Base-by-base conservation (phyloP, 2,888 invertebrate genomes). In the Alloscopus bannaensis region DNA sequence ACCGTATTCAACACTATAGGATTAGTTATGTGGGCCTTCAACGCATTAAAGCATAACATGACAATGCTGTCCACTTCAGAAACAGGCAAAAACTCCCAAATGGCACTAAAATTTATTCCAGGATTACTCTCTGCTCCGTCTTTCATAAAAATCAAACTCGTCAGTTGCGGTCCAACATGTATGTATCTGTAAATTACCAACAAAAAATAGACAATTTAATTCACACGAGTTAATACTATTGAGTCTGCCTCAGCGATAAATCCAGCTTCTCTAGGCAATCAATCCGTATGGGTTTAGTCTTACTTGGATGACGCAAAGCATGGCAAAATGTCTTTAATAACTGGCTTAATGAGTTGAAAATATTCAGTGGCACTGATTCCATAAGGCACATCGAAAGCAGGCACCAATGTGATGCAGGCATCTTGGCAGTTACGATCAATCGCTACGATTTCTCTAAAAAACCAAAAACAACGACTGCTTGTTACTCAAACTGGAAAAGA, bases 141-240 rank as follows among this genome's bases (percentile, higher is more conserved):
- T 4, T 88, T 87, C 71, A 90, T 89, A 57, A 91, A 88, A 62
- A 91, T 88, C 50, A 91, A 87, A 84, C 89, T 90, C 50, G 90
- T 90, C 52, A 91, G 87, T 86, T 90, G 88, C 0, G 91, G 91
- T 1, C 91, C 91, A 45, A 91, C 88, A 83, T 91, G 91, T 36
- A 91, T 89, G 84, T 90, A 90, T 31, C 89, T 89, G 83, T 20
- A 73, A 28, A 62, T 6, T 31, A 52, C 26, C 20, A 42, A 45
- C 2, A 79, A 72, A 64, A 60, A 64, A 60, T 57, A 60, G 20
- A 31, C 29, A 28, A 11, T 18, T 16, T 22, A 3, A 3, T 20
- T 60, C 31, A 60, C 36, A 36, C 40, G 36, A 16, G 50, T 4
- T 47, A n/a, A 16, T 47, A 47, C 8, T 47, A n/a, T 13, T 47